phyloP scores from a whole-genome alignment of 2,113 vertebrate genomes.

The Psilopogon haemacephalus region DNA sequence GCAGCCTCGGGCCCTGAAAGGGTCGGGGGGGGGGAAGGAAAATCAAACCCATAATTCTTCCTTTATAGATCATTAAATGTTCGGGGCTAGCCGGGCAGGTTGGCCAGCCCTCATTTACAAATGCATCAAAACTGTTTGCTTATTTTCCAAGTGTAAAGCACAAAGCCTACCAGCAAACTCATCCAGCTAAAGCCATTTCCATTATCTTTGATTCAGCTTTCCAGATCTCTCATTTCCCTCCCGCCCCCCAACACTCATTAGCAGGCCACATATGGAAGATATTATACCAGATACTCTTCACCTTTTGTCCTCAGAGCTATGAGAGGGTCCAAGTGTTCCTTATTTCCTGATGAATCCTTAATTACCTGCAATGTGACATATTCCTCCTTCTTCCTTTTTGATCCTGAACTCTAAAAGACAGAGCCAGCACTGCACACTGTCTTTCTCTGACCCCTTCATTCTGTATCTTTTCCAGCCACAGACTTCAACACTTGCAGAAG shows the following conservation, averaged over 20 bases:
- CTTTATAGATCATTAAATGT: neutral
- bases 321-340: slow-evolving; percentile 41
- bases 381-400: slow-evolving; percentile 55
- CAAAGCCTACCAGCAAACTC: neutral
- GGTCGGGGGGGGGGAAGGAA: neutral
- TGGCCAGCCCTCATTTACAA: neutral
- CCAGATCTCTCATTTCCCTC: slow-evolving; percentile 34
- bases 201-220: slow-evolving; percentile 32
- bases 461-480: neutral
- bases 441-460: slow-evolving; percentile 37
- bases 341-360: slow-evolving; percentile 67
- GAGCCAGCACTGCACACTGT: neutral
- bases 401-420: slow-evolving; percentile 31
- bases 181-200: slow-evolving; percentile 37
- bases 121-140: neutral
- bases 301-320: slow-evolving; percentile 56
- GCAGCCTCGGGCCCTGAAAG: neutral
- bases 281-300: slow-evolving; percentile 58
- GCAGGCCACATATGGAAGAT: slow-evolving; percentile 60
- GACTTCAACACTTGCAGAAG: slow-evolving; percentile 25
- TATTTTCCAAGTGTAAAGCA: neutral
- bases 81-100: neutral
- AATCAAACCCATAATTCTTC: neutral
- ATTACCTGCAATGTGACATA: slow-evolving; percentile 64
- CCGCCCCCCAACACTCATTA: slow-evolving; percentile 33